Base-by-base conservation (phyloP, 2,797 vertebrate species). In the Crotalus adamanteus region DNA sequence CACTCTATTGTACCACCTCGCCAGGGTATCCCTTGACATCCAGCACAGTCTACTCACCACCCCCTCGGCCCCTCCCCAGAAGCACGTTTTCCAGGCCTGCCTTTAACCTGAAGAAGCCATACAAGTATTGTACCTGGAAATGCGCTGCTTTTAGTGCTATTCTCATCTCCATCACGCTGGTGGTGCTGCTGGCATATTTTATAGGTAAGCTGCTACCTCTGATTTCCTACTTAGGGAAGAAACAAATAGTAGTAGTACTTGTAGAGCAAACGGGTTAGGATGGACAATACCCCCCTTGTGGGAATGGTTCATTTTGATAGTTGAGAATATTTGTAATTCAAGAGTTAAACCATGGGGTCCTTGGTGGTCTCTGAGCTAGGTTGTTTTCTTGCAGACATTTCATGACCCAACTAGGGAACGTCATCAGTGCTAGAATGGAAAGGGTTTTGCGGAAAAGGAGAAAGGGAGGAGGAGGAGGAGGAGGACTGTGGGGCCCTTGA, bases 91-190 rank as follows among this genome's bases (percentile, higher is more conserved):
- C 99, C 92, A 98, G 99, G 87, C 99, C 99, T 8, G 98, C 99
- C 97, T 99, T 99, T 98, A 99, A 98, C 97, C 98, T 99, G 97
- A 99, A 99, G 98, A 99, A 99, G 95, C 98, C 99, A 95, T 99
- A 99, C 93, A 99, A 99, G 97, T 98, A 99, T 98, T 99, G 99
- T 98, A 99, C 98, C 97, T 99, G 99, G 99, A 99, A 99, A 97
- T 99, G 99, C 4, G 98, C 99, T 0, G 99, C 99, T 78, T 98
- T 99, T 97, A 99, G 99, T 93, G 99, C 99, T 97, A 99, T 99
- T 94, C 97, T 99, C 98, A 98, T 99, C 98, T 99, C 99, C 0
- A 97, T 99, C 94, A 98, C 98, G 0, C 98, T 99, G 96, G 98
- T 99, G 95, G 98, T 99, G 96, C 98, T 99, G 94, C 97, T 99